Conservation (phyloP, 2,113 vertebrate species). For the Aramus guarauna region DNA sequence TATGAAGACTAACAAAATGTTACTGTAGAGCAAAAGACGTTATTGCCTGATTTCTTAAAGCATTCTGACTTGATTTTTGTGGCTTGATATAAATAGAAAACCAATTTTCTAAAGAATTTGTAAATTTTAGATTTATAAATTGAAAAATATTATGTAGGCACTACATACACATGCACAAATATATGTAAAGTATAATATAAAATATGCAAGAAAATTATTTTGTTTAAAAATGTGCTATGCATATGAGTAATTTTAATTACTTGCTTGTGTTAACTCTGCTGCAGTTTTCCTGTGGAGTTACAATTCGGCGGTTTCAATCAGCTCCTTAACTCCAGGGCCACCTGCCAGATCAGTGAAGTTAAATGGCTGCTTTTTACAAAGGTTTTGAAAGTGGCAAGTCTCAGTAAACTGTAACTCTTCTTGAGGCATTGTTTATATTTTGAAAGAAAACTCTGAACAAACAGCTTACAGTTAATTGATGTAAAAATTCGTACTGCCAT, state of each 20-base stretch:
- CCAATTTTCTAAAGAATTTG: neutral
- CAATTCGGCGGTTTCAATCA: neutral
- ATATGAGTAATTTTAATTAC: neutral
- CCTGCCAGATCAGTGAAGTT: constrained; percentile 51
- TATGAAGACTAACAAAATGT: neutral
- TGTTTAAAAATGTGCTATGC: neutral
- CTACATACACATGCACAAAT: neutral
- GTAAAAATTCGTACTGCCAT: neutral
- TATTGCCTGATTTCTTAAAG: neutral
- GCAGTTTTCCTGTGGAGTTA: neutral
- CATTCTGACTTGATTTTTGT: neutral
- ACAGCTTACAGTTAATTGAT: neutral
- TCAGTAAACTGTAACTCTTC: neutral
- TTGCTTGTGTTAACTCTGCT: neutral
- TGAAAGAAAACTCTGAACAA: neutral
- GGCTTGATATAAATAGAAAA: neutral
- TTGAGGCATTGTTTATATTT: neutral
- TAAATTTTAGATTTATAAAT: neutral
- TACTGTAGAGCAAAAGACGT: neutral
- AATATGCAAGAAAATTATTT: neutral
- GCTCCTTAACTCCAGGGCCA: constrained; percentile 46
- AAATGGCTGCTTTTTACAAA: constrained; percentile 28
- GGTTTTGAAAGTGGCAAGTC: constrained; percentile 21
- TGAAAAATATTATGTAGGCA: neutral
- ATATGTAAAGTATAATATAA: neutral